A percentile compares a stretch with the other conserved stretches of the same genome.
phyloP scores from a whole-genome alignment of 2,888 invertebrate species.

The Diplazon laetatorius region DNA sequence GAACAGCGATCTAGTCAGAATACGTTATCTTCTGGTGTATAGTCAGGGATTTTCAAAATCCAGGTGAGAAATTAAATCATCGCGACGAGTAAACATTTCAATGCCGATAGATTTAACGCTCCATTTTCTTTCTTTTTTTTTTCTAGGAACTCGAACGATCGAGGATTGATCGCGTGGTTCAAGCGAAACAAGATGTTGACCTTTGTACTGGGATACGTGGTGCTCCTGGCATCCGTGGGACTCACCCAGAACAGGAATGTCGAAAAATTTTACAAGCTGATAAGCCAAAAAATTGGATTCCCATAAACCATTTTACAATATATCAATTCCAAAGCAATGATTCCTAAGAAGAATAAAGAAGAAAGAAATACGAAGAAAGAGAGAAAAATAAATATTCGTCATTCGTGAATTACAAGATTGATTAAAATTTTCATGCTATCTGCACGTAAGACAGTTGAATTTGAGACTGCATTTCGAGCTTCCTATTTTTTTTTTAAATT shows the following conservation, averaged over 20 bases:
- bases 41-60: conserved; percentile 75
- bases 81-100: no score
- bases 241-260: conserved; percentile 86
- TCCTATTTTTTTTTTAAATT: no score
- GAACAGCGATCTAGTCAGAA: conserved; percentile 89
- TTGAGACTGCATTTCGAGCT: no score
- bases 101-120: not conserved
- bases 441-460: no score
- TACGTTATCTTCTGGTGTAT: conserved; percentile 90
- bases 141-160: conserved; percentile 72
- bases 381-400: not conserved
- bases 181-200: conserved; percentile 86
- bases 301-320: conserved; percentile 66
- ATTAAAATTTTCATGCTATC: conserved; percentile 38
- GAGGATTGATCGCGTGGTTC: conserved; percentile 83
- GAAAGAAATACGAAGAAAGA: no score
- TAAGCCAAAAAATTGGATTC: conserved; percentile 80
- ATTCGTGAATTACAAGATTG: conserved; percentile 1
- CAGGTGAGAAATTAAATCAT: conserved; percentile 70
- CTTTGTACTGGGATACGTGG: conserved; percentile 86
- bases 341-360: no score
- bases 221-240: conserved; percentile 86
- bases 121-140: not conserved
- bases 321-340: no score
- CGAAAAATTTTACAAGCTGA: conserved; percentile 86